Conservation (phyloP, 2,888 invertebrate genomes). For the Heliconius hortense region DNA sequence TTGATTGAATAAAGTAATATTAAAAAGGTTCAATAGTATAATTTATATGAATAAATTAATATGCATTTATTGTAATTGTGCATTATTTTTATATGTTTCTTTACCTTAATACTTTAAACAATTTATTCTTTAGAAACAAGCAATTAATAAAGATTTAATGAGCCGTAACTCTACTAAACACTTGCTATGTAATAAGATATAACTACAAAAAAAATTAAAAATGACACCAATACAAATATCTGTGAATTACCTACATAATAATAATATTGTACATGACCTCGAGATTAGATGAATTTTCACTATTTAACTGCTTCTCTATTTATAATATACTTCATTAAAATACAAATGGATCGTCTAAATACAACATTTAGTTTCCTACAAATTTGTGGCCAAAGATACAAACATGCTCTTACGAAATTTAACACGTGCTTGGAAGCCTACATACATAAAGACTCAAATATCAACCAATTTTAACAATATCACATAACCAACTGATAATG, state of each 20-base stretch:
- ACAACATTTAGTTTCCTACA: no score
- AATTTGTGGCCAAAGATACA: no score
- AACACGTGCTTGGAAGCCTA: neutral
- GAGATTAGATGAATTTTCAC: no score
- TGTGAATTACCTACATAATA: neutral
- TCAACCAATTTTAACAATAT: neutral
- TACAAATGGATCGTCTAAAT: no score
- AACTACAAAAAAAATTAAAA: neutral
- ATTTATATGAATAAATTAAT: no score
- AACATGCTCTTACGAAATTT: no score
- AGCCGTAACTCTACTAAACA: neutral
- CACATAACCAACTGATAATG: neutral
- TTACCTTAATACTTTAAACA: neutral
- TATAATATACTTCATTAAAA: no score
- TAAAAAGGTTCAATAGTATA: neutral
- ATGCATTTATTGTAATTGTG: no score
- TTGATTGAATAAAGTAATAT: slow-evolving; percentile 25
- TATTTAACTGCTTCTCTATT: no score
- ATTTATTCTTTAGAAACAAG: neutral
- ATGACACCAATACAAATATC: neutral
- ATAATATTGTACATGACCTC: neutral
- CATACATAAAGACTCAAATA: neutral
- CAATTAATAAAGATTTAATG: neutral
- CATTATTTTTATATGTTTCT: no score
- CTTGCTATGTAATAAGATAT: neutral